These are phyloP conservation scores for Drosophila setifemur DNA, from an alignment of 1,140 invertebrate genomes.

Conservation along the genomic window DNA sequence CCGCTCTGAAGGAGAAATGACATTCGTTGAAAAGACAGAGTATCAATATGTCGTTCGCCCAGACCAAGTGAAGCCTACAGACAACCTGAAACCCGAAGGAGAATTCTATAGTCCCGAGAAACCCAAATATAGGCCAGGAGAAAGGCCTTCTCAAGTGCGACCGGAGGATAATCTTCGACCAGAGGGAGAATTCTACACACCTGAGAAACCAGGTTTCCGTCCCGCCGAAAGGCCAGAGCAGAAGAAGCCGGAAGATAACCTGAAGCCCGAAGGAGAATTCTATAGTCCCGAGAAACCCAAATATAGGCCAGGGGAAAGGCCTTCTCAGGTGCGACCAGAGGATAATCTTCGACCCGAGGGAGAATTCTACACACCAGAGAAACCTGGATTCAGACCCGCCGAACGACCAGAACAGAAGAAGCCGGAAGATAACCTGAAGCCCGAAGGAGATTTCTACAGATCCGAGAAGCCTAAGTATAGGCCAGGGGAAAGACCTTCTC, in stretches of 20 bases:
- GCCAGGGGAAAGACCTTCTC: constrained; percentile 65
- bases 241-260: constrained; percentile 84
- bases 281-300: constrained; percentile 81
- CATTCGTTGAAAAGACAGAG: constrained; percentile 60
- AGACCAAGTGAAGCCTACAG: constrained; percentile 80
- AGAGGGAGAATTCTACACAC: constrained; percentile 83
- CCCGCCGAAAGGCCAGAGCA: constrained; percentile 82
- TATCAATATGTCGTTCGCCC: constrained; percentile 82
- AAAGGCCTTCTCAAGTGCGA: constrained; percentile 71
- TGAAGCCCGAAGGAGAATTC: constrained; percentile 85
- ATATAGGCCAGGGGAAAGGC: constrained; percentile 7
- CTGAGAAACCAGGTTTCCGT: constrained; percentile 82
- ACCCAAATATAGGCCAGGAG: constrained; percentile 56
- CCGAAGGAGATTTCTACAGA: constrained; percentile 85
- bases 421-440: constrained; percentile 86
- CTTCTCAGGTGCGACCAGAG: constrained; percentile 2
- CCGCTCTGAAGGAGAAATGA: constrained; percentile 84
- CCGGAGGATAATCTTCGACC: constrained; percentile 83
- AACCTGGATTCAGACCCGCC: constrained; percentile 76
- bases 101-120: constrained; percentile 83
- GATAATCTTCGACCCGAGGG: constrained; percentile 68
- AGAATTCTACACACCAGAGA: constrained; percentile 19
- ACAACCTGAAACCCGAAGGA: constrained; percentile 84
- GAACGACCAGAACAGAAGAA: constrained; percentile 84
- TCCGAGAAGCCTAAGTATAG: constrained; percentile 72